Base-by-base conservation (phyloP, 1,140 invertebrate species). In the Choristoneura fumiferana region DNA sequence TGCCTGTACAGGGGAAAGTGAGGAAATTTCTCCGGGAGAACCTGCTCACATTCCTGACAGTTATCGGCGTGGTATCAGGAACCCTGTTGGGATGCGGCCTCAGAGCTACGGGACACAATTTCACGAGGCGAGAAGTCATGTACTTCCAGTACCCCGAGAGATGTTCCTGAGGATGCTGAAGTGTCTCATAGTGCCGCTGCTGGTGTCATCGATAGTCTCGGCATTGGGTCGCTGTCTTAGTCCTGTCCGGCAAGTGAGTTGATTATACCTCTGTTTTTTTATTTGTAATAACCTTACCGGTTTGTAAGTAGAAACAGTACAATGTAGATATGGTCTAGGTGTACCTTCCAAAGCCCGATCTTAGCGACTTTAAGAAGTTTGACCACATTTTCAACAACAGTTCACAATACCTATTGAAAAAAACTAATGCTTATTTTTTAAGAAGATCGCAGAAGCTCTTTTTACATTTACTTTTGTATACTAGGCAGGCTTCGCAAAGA, bases 161-260 rank as follows among this genome's bases (percentile, higher is more conserved):
- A 87, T 98, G 22, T 98, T 98, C 80, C 91, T 98, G n/a, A 91
- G 96, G 56, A 97, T 98, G 95, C 90, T 98, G 0, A 98, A 98
- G 82, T 93, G 94, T 58, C 91, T 98, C 15, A 98, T 98, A 73
- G 92, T 98, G 15, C 97, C 97, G 0, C 91, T 98, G 60, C 92
- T 98, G 62, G 93, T 97, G 4, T 94, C 96, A 0, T 97, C 96
- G 12, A 95, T 98, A 34, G 93, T 97, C 10, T 95, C 95, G 18
- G 96, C 96, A 95, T 98, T 54, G 96, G 95, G 22, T 94, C 93
- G 10, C 87, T 97, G 58, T 85, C 90, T 95, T 39, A 93, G 91
- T 76, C 91, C 91, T 95, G 74, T 95, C 94, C 53, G 93, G 93
- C 87, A 92, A 92, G 84, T 87, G 59, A 78, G 82, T 82, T 40